phyloP scores from a whole-genome alignment of 2,113 vertebrate genomes.

The Xenotilapia caudafasciata region DNA sequence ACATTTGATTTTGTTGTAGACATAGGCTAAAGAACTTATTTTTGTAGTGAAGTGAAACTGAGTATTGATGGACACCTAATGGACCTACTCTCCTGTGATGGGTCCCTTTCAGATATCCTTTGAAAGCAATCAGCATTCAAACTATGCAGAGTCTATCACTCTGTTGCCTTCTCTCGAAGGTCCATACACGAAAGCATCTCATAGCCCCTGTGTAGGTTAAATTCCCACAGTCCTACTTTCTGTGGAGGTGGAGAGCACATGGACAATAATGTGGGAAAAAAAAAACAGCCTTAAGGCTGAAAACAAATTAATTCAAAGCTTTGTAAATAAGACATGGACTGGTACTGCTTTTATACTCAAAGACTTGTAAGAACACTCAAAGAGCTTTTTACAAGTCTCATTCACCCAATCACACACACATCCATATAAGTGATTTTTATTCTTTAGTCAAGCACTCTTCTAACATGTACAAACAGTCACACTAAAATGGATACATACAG shows the following conservation, averaged over 20 bases:
- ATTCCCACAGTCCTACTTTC: background rate
- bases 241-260: background rate
- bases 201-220: background rate
- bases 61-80: background rate
- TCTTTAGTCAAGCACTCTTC: background rate
- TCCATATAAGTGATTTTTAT: background rate
- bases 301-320: background rate
- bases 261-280: background rate
- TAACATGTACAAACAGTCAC: background rate
- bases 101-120: background rate
- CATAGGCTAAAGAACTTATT: background rate
- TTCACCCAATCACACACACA: background rate
- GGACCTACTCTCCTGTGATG: background rate
- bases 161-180: background rate
- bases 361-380: background rate
- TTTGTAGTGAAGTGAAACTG: background rate
- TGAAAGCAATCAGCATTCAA: background rate
- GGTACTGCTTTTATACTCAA: background rate
- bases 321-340: background rate
- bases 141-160: background rate
- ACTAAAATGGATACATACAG: background rate
- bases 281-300: background rate
- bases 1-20: background rate
- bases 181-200: background rate
- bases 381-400: background rate